These are phyloP conservation scores for Antitype chi DNA, from an alignment of 2,888 invertebrate species.

Conservation along the genomic window DNA sequence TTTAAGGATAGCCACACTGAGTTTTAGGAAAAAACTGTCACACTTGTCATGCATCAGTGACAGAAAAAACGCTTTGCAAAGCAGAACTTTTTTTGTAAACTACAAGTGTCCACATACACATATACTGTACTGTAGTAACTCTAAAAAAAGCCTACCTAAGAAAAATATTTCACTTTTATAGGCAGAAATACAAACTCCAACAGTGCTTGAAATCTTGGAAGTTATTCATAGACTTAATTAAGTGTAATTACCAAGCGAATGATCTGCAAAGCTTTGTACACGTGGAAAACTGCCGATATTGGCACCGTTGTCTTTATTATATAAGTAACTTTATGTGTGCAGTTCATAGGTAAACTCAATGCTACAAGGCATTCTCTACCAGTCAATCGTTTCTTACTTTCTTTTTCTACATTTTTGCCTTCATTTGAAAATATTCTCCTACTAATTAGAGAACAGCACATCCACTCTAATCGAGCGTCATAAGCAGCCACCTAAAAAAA, in stretches of 20 bases:
- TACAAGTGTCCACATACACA: neutral
- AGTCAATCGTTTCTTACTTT: neutral
- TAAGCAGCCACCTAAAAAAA: constrained; percentile 89
- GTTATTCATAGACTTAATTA: neutral
- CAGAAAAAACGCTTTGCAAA: neutral
- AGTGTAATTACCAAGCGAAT: neutral
- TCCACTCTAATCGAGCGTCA: constrained; percentile 80
- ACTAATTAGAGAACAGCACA: constrained; percentile 72
- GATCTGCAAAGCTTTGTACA: neutral
- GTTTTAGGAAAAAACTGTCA: neutral
- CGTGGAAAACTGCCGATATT: neutral
- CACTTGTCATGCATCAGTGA: neutral
- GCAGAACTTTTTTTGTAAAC: neutral
- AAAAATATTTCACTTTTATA: neutral
- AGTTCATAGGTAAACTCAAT: too few species aligned
- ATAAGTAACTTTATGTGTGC: neutral
- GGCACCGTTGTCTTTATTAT: neutral
- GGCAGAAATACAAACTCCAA: neutral
- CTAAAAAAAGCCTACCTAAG: too few species aligned
- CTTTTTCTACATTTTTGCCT: neutral
- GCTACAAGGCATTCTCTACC: neutral
- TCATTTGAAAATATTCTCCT: neutral
- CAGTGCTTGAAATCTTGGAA: neutral
- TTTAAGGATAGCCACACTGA: neutral
- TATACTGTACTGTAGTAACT: neutral